Evolutionary conservation across 2,797 vertebrate species (phyloP).

Genomic region (Rallus crepitans): DNA sequence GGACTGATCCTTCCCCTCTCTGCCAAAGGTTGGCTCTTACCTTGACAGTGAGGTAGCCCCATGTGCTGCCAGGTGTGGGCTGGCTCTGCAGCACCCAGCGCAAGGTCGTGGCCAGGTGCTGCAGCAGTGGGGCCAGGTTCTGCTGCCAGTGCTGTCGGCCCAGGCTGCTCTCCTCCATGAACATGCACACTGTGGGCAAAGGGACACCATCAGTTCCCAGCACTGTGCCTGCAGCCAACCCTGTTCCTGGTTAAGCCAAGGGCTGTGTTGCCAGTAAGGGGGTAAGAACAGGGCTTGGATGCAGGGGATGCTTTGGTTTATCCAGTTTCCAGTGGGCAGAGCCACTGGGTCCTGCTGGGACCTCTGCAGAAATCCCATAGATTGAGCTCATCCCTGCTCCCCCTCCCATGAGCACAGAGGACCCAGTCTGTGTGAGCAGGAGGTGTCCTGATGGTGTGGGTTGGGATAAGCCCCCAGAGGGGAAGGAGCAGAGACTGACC

Average conservation of each 20-base stretch:
- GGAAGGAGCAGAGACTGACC: conserved; percentile 76
- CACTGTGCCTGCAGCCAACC: not conserved
- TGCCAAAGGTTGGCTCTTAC: conserved; percentile 41
- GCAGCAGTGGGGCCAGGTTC: conserved; percentile 74
- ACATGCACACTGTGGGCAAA: conserved; percentile 81
- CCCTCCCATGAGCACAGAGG: not conserved
- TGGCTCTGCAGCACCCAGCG: conserved; percentile 75
- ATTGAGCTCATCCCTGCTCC: not conserved
- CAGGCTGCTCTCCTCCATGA: conserved; percentile 84
- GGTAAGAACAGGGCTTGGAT: not conserved
- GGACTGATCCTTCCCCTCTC: not conserved
- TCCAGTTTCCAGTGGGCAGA: not conserved
- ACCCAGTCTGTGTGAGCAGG: not conserved
- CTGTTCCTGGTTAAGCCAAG: not conserved
- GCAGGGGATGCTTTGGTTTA: not conserved
- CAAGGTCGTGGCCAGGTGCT: conserved; percentile 78
- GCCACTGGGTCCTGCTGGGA: not conserved
- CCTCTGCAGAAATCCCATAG: not conserved
- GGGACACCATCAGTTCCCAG: not conserved
- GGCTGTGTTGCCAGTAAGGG: rapidly evolving
- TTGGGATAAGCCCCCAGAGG: not conserved
- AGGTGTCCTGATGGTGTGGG: not conserved
- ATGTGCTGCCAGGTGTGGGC: conserved; percentile 8
- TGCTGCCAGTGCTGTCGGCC: conserved; percentile 81
- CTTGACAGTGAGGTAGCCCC: conserved; percentile 86